phyloP scores from a whole-genome alignment of 2,888 invertebrate genomes.

The Plemyria rubiginata region DNA sequence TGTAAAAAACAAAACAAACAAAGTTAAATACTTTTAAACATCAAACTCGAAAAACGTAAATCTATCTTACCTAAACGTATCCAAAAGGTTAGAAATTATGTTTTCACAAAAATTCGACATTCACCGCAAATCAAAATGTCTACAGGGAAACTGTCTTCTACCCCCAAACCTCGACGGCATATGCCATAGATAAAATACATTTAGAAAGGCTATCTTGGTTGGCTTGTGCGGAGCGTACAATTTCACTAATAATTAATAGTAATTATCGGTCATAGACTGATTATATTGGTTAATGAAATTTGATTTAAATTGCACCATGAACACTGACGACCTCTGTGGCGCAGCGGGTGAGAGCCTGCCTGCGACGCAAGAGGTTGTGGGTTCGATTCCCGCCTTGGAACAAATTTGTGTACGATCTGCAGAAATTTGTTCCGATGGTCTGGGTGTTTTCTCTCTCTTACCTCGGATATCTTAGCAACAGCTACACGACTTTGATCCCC shows the following conservation, averaged over 20 bases:
- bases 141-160: slow-evolving; percentile 41
- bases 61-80: slow-evolving; percentile 8
- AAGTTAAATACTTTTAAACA: neutral
- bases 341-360: too few species aligned
- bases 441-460: too few species aligned
- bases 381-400: too few species aligned
- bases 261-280: neutral
- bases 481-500: too few species aligned
- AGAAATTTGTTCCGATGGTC: too few species aligned
- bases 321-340: too few species aligned
- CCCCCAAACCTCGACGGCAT: slow-evolving; percentile 34
- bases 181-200: slow-evolving; percentile 37
- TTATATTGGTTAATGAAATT: neutral
- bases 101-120: slow-evolving; percentile 38
- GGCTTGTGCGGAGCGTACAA: too few species aligned
- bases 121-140: slow-evolving; percentile 52
- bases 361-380: too few species aligned
- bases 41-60: slow-evolving; percentile 3
- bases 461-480: too few species aligned
- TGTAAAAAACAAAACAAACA: neutral
- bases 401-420: too few species aligned
- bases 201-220: slow-evolving; percentile 16
- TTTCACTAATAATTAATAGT: neutral
- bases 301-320: neutral
- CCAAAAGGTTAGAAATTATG: slow-evolving; percentile 21